Evolutionary conservation across 2,797 vertebrate species (phyloP), one percentile per base, ranked within the genome.

Genomic region (Gadopsis marmoratus): DNA sequence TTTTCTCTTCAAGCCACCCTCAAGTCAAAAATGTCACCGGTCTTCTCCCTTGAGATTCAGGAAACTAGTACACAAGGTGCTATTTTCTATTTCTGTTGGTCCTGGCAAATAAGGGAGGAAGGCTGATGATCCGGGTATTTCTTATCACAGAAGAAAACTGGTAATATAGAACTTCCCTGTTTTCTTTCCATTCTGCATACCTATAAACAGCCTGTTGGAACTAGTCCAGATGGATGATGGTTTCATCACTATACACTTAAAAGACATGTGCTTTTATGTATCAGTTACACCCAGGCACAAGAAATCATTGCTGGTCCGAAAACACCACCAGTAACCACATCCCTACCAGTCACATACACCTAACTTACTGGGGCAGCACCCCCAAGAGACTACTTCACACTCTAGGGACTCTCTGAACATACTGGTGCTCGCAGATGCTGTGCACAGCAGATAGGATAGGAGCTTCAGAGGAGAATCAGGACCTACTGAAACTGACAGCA

Each of bases 201-300:
- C 19, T 19, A 4, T 21, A 12, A 60, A n/a, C 9, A 65, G 10
- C n/a, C 2, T 58, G 29, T 64, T 68, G 8, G 33, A 67, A 10
- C 0, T n/a, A 21, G 7, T 65, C 55, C 41, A 61, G 14, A 17
- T 17, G 8, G 43, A 29, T 50, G n/a, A 69, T 43, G 12, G 54
- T 74, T 64, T 55, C n/a, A 56, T 29, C 8, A 48, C n/a, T 63
- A 23, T 9, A 26, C 14, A 17, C n/a, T 70, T 70, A 8, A 76
- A 74, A 58, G 37, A 54, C 54, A 29, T 17, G 9, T 58, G 26
- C 19, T 53, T 54, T 72, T 12, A 51, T 71, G 47, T 33, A 19
- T 64, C 48, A 19, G 8, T 58, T 71, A 37, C 70, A 71, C 4
- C 4, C 1, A 23, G 66, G 48, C 48, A 53, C 11, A 65, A 51